A percentile compares a stretch with the other conserved stretches of the same genome.
Evolutionary conservation across 2,888 invertebrate species (phyloP).

Genomic region (Cloeon dipterum): DNA sequence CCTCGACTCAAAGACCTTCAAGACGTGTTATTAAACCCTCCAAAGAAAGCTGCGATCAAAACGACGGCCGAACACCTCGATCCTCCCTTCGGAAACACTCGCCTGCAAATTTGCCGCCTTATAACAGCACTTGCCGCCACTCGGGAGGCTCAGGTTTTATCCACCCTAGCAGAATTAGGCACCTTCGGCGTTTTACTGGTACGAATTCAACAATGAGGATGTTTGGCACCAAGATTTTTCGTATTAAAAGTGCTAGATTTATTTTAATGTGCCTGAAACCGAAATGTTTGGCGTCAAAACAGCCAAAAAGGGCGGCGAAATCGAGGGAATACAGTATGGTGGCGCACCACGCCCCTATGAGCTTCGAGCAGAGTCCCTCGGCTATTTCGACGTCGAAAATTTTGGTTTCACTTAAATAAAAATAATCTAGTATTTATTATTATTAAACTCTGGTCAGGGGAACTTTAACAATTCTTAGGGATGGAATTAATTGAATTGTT

Average conservation of each 20-base stretch:
- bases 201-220: conserved; percentile 11
- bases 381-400: too few relatives aligned
- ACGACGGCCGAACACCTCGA: conserved; percentile 46
- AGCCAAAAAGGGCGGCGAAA: too few relatives aligned
- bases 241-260: too few relatives aligned
- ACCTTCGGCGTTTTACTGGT: conserved; percentile 31
- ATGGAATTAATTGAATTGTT: background rate
- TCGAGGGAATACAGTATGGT: too few relatives aligned
- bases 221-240: too few relatives aligned
- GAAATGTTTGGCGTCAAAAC: too few relatives aligned
- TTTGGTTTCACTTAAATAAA: too few relatives aligned
- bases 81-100: conserved; percentile 54
- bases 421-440: too few relatives aligned
- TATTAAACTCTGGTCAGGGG: background rate
- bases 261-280: too few relatives aligned
- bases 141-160: conserved; percentile 44
- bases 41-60: conserved; percentile 40
- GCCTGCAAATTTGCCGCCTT: conserved; percentile 58
- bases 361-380: too few relatives aligned
- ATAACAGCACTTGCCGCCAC: conserved; percentile 51
- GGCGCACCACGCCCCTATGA: too few relatives aligned
- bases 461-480: background rate
- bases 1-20: conserved; percentile 46
- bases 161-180: conserved; percentile 31
- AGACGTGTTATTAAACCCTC: conserved; percentile 40